These are phyloP conservation scores for Charina bottae DNA, from an alignment of 2,113 vertebrate species.

Conservation along the genomic window DNA sequence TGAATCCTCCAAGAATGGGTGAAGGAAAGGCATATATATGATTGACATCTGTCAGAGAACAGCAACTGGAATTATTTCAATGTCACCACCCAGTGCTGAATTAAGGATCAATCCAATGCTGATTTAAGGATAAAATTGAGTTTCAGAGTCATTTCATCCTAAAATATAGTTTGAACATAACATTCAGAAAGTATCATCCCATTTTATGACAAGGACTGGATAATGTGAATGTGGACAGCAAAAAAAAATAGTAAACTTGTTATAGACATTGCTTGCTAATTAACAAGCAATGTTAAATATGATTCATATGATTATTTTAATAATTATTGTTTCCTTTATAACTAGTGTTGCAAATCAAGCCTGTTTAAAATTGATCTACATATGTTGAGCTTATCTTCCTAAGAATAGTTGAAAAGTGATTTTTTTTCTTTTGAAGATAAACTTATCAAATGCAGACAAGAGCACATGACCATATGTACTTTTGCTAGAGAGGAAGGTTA, in stretches of 20 bases:
- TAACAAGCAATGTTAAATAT: neutral
- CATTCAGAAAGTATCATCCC: neutral
- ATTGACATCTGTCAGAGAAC: neutral
- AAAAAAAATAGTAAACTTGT: neutral
- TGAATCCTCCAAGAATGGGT: neutral
- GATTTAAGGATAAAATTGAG: neutral
- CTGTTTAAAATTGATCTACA: neutral
- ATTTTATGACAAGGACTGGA: neutral
- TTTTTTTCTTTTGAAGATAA: neutral
- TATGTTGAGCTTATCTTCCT: rapidly evolving
- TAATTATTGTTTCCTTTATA: neutral
- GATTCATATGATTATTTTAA: neutral
- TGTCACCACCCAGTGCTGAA: neutral
- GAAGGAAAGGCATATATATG: neutral
- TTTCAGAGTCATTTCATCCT: neutral
- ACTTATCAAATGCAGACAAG: neutral
- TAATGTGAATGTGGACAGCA: neutral
- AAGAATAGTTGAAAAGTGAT: neutral
- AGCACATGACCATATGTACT: neutral
- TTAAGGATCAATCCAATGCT: neutral
- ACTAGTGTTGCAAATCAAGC: neutral
- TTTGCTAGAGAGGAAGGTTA: neutral
- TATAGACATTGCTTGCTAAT: neutral
- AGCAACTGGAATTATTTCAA: neutral
- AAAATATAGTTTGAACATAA: neutral